Evolutionary conservation across 2,113 vertebrate species (phyloP), one percentile per base, ranked within the genome.

Genomic region (Lepus americanus): DNA sequence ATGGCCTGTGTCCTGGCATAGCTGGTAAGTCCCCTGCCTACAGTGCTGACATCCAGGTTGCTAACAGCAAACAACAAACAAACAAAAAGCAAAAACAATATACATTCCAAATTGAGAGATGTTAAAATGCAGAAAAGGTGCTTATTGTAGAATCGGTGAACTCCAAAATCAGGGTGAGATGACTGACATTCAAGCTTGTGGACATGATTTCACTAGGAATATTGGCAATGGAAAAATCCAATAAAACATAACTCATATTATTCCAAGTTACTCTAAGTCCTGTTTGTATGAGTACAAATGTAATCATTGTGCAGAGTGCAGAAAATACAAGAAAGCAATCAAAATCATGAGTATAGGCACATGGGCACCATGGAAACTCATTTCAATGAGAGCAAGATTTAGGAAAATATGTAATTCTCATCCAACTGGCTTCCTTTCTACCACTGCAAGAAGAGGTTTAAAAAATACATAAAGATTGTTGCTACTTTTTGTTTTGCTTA

Each of bases 251-350:
- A 25, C 55, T 16, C 7, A 29, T 36, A 69, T 69, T 80, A 49
- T 83, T 78, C 39, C 11, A 64, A 39, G 90, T 76, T 44, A 90
- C 73, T 90, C 73, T 64, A 72, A 92, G 10, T 63, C 16, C 25
- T 86, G 39, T 72, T 88, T 91, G 53, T 89, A 19, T 74, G 27
- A 49, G 69, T 85, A 87, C 83, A 61, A 91, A 64, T 53, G 4
- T 33, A 92, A 90, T n/a, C 86, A 82, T 74, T 92, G 27, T 61
- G 55, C 7, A 88, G 95, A 94, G 76, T 74, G 16, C 80, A 83
- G 10, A 83, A 86, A 59, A 94, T 90, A 76, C 25, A 93, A 72
- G 84, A 64, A 89, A 64, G 4, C 33, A 69, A 81, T 94, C 31
- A 91, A 79, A 91, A 39, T 61, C n/a, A 66, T 63, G 27, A 5